Base-by-base conservation (phyloP, 92 coral and sea anemone genomes). In the Umimayanthus kanabou region DNA sequence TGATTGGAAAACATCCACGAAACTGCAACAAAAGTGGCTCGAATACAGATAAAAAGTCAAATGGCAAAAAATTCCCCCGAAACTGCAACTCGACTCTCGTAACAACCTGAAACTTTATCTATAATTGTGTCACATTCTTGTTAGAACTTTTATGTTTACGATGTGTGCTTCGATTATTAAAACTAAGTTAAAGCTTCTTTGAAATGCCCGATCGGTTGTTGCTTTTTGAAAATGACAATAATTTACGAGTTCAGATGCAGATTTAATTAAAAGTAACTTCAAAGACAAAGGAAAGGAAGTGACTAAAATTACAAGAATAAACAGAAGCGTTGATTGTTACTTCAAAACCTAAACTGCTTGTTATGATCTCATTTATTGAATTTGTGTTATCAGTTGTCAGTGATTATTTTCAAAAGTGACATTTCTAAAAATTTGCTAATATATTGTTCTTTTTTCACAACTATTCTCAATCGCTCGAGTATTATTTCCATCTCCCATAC, bases 261-360 rank as follows among this genome's bases (percentile, higher is more conserved):
- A 11, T 37, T 72, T 72, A 72, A 72, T 72, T 72, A 72, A 26
- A 72, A 37, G 37, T 28, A 26, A 11, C 40, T 72, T 25, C 76
- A 13, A 37, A 26, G 76, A 78, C 37, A 50, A 78, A 47, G 37
- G 82, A 47, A 78, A 28, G 22, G 82, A 78, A 78, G n/a, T 11
- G 25, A 73, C 40, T 10, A 71, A 11, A 10, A 30, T 30, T 23
- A 1, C 40, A 78, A 29, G 58, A 47, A 78, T 45, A 78, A 22
- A 28, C 18, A 30, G 66, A 49, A 49, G 82, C 23, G 82, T 45
- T 78, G 49, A 78, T 78, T 78, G 82, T 10, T 72, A 72, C 76
- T 15, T 18, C 40, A 61, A 37, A 29, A 72, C 2, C 20, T 72
- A 25, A 37, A 45, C n/a, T 47, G 65, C 82, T 78, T 78, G 18